A percentile compares a stretch with the other conserved stretches of the same genome.
These are phyloP conservation scores for Eupristina koningsbergeri DNA, from an alignment of 1,140 invertebrate genomes.

Conservation along the genomic window DNA sequence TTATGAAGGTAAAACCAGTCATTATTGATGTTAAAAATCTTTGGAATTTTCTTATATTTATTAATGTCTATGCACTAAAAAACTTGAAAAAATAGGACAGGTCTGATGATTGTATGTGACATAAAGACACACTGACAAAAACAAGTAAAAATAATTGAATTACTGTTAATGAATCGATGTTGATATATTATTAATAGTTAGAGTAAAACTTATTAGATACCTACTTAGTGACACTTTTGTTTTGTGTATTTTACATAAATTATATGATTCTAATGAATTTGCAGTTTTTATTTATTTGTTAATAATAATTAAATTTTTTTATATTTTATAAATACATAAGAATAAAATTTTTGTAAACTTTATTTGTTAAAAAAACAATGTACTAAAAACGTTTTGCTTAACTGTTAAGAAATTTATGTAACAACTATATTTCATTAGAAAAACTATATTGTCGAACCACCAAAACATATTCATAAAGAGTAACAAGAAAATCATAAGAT, in stretches of 20 bases:
- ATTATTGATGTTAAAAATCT: neutral
- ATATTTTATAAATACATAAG: neutral
- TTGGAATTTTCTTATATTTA: neutral
- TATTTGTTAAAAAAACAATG: neutral
- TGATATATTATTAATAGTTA: neutral
- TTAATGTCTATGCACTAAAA: neutral
- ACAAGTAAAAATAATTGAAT: neutral
- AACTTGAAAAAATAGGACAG: conserved; percentile 5
- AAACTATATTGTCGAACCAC: neutral
- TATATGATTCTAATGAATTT: neutral
- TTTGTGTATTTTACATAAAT: neutral
- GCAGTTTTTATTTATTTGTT: neutral
- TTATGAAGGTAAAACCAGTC: neutral
- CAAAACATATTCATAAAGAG: neutral
- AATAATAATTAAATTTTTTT: neutral
- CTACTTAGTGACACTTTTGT: neutral
- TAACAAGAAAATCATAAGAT: conserved; percentile 18
- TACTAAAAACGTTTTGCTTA: neutral
- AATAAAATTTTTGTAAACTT: neutral
- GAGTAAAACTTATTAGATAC: neutral
- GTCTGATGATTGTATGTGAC: neutral
- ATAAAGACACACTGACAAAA: neutral
- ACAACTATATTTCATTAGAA: conserved; percentile 8
- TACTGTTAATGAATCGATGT: neutral
- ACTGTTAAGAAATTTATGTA: neutral